Evolutionary conservation across 2,113 vertebrate species (phyloP).

Genomic region (Crotalus horridus): DNA sequence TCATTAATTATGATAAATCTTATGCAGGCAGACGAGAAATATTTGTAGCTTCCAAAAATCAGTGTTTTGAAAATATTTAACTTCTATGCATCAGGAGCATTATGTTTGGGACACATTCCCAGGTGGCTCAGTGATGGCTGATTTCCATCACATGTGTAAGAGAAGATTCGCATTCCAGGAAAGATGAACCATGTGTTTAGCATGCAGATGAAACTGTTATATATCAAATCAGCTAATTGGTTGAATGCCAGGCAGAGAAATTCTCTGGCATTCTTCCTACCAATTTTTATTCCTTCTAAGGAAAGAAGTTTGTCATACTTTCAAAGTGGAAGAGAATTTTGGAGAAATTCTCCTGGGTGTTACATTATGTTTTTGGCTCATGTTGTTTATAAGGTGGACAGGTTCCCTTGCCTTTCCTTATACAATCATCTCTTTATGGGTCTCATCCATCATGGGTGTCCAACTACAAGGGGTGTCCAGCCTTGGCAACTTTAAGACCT

Average conservation of each 20-base stretch:
- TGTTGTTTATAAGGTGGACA: background rate
- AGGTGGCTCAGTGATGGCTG: background rate
- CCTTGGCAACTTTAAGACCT: background rate
- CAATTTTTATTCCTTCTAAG: background rate
- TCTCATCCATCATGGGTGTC: too few species aligned
- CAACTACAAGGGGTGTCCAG: background rate
- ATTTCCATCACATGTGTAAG: background rate
- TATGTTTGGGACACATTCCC: background rate
- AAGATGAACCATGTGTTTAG: background rate
- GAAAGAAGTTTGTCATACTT: background rate
- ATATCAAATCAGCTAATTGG: background rate
- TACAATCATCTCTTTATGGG: too few species aligned
- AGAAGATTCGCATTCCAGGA: background rate
- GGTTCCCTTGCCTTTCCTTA: background rate
- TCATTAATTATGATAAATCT: rapidly evolving
- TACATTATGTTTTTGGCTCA: background rate
- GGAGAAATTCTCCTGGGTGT: background rate
- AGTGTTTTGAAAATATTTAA: background rate
- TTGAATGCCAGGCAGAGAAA: background rate
- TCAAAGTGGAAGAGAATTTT: background rate
- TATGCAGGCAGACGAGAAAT: rapidly evolving
- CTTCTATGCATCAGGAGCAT: background rate
- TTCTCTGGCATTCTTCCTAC: background rate
- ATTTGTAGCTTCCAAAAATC: background rate
- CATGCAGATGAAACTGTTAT: background rate